Base-by-base conservation (phyloP, 1,140 invertebrate species). In the Oppia nitens region DNA sequence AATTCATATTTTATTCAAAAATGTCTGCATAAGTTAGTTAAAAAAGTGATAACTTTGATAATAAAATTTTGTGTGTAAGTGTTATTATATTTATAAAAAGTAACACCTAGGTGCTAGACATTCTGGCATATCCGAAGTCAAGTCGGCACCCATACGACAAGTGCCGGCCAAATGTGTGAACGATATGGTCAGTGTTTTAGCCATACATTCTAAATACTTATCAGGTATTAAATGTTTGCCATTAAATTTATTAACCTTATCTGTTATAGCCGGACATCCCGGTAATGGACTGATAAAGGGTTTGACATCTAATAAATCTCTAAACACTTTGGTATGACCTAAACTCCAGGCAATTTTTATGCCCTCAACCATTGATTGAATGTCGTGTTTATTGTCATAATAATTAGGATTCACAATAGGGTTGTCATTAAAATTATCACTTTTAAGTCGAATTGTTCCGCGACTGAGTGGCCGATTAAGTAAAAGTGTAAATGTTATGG, bases 131-230 rank as follows among this genome's bases (percentile, higher is more conserved):
- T n/a, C n/a, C n/a, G n/a, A n/a, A n/a, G n/a, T n/a, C n/a, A n/a
- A n/a, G n/a, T n/a, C n/a, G n/a, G n/a, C n/a, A n/a, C 85, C 86
- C 87, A 91, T 90, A 70, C 85, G 87, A 66, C 82, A 83, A 0
- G 85, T 87, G 0, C 85, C 84, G 2, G 77, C 77, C 24, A 80
- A 79, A 67, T 88, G 85, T 67, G 87, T 88, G 59, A 89, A 84
- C 2, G 87, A 90, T 82, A 86, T 85, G 0, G 84, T 81, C 50
- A 88, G 82, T 24, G 84, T 84, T 23, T 85, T 73, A 11, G 86
- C 83, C 66, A 86, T 82, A 67, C 87, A 91, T 66, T 87, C 86
- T 74, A 85, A 81, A 65, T 89, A 91, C 17, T 77, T 77, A 61
- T 90, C 85, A 40, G 32, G 32, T 9, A 40, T 40, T 40, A 40